Evolutionary conservation across 2,888 invertebrate species (phyloP).

Genomic region (Apocheima hispidaria): DNA sequence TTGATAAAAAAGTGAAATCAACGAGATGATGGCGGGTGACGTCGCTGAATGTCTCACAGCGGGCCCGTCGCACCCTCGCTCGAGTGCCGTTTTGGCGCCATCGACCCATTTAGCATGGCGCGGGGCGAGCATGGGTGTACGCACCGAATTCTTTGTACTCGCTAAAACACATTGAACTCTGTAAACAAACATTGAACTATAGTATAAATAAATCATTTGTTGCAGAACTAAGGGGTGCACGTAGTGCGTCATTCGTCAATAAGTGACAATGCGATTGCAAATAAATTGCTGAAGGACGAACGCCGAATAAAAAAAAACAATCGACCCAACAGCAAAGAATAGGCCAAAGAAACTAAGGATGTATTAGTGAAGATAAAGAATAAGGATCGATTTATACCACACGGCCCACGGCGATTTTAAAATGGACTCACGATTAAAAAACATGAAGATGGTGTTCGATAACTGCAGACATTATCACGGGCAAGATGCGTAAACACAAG

Average conservation of each 20-base stretch:
- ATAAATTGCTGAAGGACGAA: constrained; percentile 73
- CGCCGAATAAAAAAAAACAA: constrained; percentile 64
- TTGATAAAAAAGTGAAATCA: constrained; percentile 46
- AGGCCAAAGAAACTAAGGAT: constrained; percentile 84
- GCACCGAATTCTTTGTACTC: constrained; percentile 67
- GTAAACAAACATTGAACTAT: constrained; percentile 63
- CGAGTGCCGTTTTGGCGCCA: constrained; percentile 84
- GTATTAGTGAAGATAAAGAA: constrained; percentile 76
- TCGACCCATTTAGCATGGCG: constrained; percentile 82
- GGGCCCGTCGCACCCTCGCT: constrained; percentile 61
- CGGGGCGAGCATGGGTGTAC: constrained; percentile 73
- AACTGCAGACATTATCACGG: constrained; percentile 74
- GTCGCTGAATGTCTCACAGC: constrained; percentile 51
- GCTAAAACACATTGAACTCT: constrained; percentile 67
- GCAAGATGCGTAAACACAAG: constrained; percentile 85
- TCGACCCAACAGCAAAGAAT: constrained; percentile 78
- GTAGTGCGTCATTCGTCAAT: constrained; percentile 79
- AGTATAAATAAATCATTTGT: constrained; percentile 62
- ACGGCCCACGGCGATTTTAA: constrained; percentile 83
- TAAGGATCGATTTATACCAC: constrained; percentile 80
- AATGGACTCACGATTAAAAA: constrained; percentile 83
- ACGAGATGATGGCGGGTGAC: constrained; percentile 44
- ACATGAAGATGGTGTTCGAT: constrained; percentile 76
- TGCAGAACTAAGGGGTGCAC: constrained; percentile 83
- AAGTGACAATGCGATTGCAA: constrained; percentile 83